Base-by-base conservation (phyloP, 2,797 vertebrate species). In the Leptodactylus fallax region DNA sequence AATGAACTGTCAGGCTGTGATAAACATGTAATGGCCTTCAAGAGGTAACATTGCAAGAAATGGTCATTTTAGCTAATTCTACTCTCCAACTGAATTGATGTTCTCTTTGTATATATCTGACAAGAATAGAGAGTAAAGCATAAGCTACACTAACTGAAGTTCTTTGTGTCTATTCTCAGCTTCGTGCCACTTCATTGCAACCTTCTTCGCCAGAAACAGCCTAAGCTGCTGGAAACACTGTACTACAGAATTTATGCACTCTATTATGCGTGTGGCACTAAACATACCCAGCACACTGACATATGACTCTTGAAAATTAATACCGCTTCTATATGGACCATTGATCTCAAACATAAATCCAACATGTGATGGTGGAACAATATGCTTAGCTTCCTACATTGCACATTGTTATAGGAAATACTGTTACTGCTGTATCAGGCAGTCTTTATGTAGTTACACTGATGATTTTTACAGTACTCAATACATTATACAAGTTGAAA, bases 11-110 rank as follows among this genome's bases (percentile, higher is more conserved):
- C 84, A 83, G 84, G 45, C 84, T 89, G 88, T 79, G 80, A 83
- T 86, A 89, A 89, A 79, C 45, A 83, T n/a, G 23, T 85, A 89
- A 83, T 82, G 17, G 17, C 53, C 69, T 78, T 80, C 27, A 86
- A 79, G 63, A 72, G 21, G 45, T 25, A 63, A 65, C 9, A 8
- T 9, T 61, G 56, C 51, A 45, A 80, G 19, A 61, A 74, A 36
- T 36, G 36, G 78, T 80, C 8, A 21, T 21, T 61, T 72, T 55
- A 85, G 65, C 23, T 77, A 72, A 85, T 85, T 63, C 63, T 12
- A 60, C 61, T 53, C 71, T 51, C 6, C 45, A 47, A 36, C n/a
- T 60, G 61, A 79, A 87, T 21, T 60, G 23, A 77, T 63, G 71
- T 27, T 71, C 65, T 74, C 55, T 76, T 45, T 36, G 17, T 21